phyloP scores from a whole-genome alignment of 2,888 invertebrate species.

The Colletes collaris region DNA sequence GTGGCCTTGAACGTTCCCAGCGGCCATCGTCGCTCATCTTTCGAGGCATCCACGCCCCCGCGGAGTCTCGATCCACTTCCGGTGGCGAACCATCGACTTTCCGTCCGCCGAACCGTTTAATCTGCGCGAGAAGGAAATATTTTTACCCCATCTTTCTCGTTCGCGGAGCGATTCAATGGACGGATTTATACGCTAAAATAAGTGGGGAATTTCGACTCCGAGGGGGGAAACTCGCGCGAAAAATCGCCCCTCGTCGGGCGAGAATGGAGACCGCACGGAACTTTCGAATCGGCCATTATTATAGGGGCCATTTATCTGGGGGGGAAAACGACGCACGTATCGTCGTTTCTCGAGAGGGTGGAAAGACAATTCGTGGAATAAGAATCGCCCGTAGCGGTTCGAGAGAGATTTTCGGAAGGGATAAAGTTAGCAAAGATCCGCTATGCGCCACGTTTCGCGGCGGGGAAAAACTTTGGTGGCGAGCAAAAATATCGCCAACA shows the following conservation, averaged over 20 bases:
- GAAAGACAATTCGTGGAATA: conserved; percentile 49
- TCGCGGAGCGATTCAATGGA: too few species aligned
- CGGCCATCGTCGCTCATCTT: background rate
- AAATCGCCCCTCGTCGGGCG: background rate
- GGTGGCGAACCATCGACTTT: too few species aligned
- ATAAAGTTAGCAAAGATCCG: conserved; percentile 32
- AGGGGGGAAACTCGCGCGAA: background rate
- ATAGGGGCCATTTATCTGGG: conserved; percentile 24
- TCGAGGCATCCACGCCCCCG: too few species aligned
- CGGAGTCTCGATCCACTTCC: too few species aligned
- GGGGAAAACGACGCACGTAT: conserved; percentile 32
- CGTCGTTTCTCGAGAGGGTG: conserved; percentile 31
- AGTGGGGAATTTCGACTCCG: too few species aligned
- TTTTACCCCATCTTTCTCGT: too few species aligned
- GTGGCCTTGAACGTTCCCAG: conserved; percentile 34
- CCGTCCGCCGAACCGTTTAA: too few species aligned
- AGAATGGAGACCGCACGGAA: conserved; percentile 2
- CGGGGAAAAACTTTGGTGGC: too few species aligned
- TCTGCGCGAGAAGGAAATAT: too few species aligned
- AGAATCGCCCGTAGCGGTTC: conserved; percentile 44
- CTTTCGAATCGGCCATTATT: conserved; percentile 32
- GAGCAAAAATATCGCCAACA: too few species aligned
- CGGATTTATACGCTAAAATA: too few species aligned
- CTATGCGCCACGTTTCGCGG: too few species aligned
- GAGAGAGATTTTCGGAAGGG: conserved; percentile 30